phyloP scores from a whole-genome alignment of 2,888 invertebrate genomes.

The Coleophora flavipennella region DNA sequence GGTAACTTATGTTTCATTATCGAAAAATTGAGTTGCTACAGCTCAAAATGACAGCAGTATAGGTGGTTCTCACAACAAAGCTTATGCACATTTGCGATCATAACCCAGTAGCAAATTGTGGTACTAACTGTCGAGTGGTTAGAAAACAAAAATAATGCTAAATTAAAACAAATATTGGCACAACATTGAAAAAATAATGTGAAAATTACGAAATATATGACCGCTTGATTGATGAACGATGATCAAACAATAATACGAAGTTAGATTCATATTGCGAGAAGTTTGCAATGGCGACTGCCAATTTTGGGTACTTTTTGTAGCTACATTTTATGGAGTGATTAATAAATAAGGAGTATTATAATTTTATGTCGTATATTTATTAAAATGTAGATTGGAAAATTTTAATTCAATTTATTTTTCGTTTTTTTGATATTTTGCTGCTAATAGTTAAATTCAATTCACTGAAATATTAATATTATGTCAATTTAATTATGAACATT shows the following conservation, averaged over 20 bases:
- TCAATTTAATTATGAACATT: too few species aligned
- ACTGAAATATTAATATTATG: too few species aligned
- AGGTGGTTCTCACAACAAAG: conserved; percentile 73
- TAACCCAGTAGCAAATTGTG: conserved; percentile 34
- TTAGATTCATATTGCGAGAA: conserved; percentile 33
- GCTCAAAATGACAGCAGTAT: conserved; percentile 68
- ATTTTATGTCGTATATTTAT: too few species aligned
- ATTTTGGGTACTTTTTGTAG: too few species aligned
- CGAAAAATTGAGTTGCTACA: conserved; percentile 56
- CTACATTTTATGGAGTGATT: background rate
- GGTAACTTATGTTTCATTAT: conserved; percentile 62
- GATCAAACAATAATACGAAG: conserved; percentile 66
- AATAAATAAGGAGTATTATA: too few species aligned
- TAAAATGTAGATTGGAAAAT: too few species aligned
- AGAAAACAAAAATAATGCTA: conserved; percentile 32
- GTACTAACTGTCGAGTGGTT: conserved; percentile 31
- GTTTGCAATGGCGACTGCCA: conserved; percentile 33
- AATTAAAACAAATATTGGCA: conserved; percentile 47
- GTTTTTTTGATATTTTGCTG: too few species aligned
- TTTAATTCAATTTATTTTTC: too few species aligned
- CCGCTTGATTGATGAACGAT: conserved; percentile 67
- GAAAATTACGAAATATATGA: conserved; percentile 52
- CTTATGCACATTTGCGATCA: conserved; percentile 66
- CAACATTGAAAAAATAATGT: conserved; percentile 46
- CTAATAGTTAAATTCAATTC: too few species aligned